These are phyloP conservation scores for Eupristina koningsbergeri DNA, from an alignment of 1,140 invertebrate genomes.

Conservation along the genomic window DNA sequence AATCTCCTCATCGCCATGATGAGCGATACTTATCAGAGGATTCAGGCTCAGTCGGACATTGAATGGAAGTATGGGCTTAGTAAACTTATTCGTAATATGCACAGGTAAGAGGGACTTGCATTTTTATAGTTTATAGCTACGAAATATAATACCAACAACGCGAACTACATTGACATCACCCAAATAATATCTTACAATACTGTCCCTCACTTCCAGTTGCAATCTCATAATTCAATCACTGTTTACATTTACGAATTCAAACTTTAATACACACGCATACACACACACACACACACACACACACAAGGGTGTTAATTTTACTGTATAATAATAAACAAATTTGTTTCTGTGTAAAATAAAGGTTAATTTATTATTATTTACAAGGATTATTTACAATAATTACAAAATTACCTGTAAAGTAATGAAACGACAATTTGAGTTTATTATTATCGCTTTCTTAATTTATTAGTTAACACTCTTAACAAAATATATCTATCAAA, in stretches of 20 bases:
- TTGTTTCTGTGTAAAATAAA: too few species aligned
- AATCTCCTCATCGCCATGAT: conserved; percentile 99
- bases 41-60: conserved; percentile 98
- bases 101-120: conserved; percentile 74
- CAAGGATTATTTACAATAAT: too few species aligned
- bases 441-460: too few species aligned
- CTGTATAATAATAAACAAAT: too few species aligned
- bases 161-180: background rate
- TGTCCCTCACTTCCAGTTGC: too few species aligned
- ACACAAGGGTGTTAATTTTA: too few species aligned
- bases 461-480: too few species aligned
- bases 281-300: too few species aligned
- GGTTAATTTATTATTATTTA: too few species aligned
- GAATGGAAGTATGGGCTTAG: conserved; percentile 99
- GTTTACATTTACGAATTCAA: background rate
- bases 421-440: too few species aligned
- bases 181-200: background rate
- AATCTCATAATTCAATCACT: background rate
- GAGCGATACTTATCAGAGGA: conserved; percentile 99
- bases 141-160: background rate
- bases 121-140: conserved; percentile 14
- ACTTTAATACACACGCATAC: background rate
- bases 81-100: conserved; percentile 99
- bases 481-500: too few species aligned
- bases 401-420: too few species aligned